A percentile compares a stretch with the other conserved stretches of the same genome.
Evolutionary conservation across 2,797 vertebrate genomes (phyloP).

Genomic region (Serranus cabrilla): DNA sequence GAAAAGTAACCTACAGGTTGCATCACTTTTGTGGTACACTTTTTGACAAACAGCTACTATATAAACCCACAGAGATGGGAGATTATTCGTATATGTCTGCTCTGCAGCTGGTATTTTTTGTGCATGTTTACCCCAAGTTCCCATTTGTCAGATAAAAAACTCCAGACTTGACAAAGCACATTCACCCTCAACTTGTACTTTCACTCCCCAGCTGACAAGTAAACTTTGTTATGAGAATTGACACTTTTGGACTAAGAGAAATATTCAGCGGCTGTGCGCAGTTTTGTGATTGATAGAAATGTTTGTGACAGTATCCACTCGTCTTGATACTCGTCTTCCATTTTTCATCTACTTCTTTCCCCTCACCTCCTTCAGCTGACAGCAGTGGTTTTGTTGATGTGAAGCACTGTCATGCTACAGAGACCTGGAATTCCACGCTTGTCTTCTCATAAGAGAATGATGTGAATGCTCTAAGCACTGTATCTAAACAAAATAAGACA

Average conservation of each 20-base stretch:
- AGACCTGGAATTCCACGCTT: slow-evolving; percentile 51
- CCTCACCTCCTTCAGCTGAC: slow-evolving; percentile 59
- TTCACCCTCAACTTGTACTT: slow-evolving; percentile 27
- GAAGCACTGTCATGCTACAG: slow-evolving; percentile 58
- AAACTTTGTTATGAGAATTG: slow-evolving; percentile 51
- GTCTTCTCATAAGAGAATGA: slow-evolving; percentile 62
- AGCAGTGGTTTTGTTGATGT: slow-evolving; percentile 64
- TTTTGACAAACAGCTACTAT: slow-evolving; percentile 1
- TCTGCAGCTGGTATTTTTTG: neutral
- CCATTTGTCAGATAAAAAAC: slow-evolving; percentile 32
- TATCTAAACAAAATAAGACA: slow-evolving; percentile 56
- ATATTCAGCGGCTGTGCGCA: slow-evolving; percentile 11
- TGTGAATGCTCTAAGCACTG: slow-evolving; percentile 53
- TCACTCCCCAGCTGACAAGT: slow-evolving; percentile 44
- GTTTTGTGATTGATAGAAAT: slow-evolving; percentile 68
- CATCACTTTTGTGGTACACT: neutral
- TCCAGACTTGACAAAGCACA: slow-evolving; percentile 37
- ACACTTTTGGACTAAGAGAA: slow-evolving; percentile 32
- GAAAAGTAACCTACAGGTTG: neutral
- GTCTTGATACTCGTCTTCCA: slow-evolving; percentile 61
- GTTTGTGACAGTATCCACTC: slow-evolving; percentile 64
- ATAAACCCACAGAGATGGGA: neutral
- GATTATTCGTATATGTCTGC: neutral
- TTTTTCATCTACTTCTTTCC: slow-evolving; percentile 60
- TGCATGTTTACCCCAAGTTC: slow-evolving; percentile 2